A percentile compares a stretch with the other conserved stretches of the same genome.
These are phyloP conservation scores for Manacus vitellinus DNA, from an alignment of 2,113 vertebrate species.

Conservation along the genomic window DNA sequence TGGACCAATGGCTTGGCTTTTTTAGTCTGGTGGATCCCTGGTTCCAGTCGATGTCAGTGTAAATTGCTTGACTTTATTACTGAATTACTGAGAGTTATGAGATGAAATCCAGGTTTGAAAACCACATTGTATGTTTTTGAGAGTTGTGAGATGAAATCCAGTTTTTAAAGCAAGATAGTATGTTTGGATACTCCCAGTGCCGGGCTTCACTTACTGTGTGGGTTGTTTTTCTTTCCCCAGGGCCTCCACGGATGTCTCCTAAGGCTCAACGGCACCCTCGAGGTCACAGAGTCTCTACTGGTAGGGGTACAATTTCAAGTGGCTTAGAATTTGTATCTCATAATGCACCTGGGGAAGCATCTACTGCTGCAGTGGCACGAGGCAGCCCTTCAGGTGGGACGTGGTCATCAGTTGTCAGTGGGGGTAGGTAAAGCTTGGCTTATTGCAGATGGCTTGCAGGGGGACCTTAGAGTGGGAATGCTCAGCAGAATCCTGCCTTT, in stretches of 20 bases:
- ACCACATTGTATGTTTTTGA: neutral
- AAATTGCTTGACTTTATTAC: neutral
- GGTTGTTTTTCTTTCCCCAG: conserved; percentile 76
- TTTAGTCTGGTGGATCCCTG: neutral
- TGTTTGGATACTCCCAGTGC: neutral
- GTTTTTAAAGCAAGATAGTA: neutral
- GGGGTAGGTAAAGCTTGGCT: conserved; percentile 82
- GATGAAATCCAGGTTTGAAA: neutral
- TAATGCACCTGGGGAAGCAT: conserved; percentile 85
- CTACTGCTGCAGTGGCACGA: conserved; percentile 82
- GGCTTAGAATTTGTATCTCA: conserved; percentile 91
- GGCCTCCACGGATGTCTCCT: conserved; percentile 98
- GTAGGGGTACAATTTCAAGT: conserved; percentile 86
- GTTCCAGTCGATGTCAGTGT: neutral
- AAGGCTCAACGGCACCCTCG: conserved; percentile 96
- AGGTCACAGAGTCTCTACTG: conserved; percentile 89
- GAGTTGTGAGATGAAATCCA: neutral
- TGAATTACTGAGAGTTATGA: neutral
- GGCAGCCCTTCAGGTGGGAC: conserved; percentile 93
- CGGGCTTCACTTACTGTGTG: conserved; percentile 29
- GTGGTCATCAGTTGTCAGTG: conserved; percentile 97
- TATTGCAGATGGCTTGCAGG: conserved; percentile 51
- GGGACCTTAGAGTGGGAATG: conserved; percentile 9
- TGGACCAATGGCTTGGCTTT: neutral
- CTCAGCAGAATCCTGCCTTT: neutral